phyloP scores from a whole-genome alignment of 1,140 invertebrate genomes.

The Gryllus bimaculatus region DNA sequence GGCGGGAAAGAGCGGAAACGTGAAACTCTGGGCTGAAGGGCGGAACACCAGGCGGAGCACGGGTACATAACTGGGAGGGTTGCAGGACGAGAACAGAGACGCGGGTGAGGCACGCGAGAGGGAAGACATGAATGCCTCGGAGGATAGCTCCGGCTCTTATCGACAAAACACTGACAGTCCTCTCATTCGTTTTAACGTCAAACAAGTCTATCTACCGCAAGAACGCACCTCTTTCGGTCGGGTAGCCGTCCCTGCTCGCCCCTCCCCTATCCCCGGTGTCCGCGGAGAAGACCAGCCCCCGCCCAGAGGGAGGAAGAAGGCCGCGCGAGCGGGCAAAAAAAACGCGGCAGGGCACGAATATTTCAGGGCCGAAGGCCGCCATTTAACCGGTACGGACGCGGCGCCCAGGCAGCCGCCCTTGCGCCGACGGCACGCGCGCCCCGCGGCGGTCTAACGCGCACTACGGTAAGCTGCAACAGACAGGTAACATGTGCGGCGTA shows the following conservation, averaged over 20 bases:
- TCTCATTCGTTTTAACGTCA: neutral
- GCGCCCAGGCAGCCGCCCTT: neutral
- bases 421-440: neutral
- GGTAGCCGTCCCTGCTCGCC: too few relatives aligned
- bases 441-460: neutral
- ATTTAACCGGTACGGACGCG: too few relatives aligned
- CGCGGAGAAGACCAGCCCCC: too few relatives aligned
- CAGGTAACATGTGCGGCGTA: neutral
- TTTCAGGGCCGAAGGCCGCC: neutral
- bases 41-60: too few relatives aligned
- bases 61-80: too few relatives aligned
- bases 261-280: neutral
- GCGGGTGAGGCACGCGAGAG: too few relatives aligned
- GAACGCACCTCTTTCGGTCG: too few relatives aligned
- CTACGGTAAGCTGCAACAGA: neutral
- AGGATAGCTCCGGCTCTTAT: neutral
- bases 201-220: neutral
- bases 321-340: neutral
- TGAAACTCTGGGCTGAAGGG: too few relatives aligned
- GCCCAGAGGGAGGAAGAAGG: neutral
- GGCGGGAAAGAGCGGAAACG: too few relatives aligned
- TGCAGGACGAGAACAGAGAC: too few relatives aligned
- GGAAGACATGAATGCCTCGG: too few relatives aligned
- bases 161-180: neutral
- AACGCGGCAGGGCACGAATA: neutral